Base-by-base conservation (phyloP, 2,888 invertebrate genomes). In the Leptopilina drosophilae region DNA sequence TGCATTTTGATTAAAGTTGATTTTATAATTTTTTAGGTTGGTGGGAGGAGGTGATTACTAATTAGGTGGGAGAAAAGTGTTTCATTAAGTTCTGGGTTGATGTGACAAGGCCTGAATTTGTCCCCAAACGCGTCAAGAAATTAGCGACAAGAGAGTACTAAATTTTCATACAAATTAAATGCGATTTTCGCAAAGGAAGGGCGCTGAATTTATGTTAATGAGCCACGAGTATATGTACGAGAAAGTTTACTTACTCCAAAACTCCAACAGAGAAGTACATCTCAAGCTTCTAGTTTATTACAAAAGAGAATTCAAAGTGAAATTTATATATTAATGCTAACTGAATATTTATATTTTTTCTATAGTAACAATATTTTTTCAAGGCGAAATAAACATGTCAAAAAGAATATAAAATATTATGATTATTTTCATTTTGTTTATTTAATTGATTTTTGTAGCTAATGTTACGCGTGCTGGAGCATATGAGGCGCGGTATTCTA, bases 121-220 rank as follows among this genome's bases (percentile, higher is more conserved):
- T 40, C 73, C 56, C 73, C 73, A 33, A 56, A 73, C 73, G 73
- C 56, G 56, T 73, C 73, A 73, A 73, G 73, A 73, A 73, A 73
- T 73, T 73, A 56, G 73, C 73, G 56, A 73, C 73, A 56, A 73
- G 73, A 73, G 73, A 53, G 73, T 33, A 56, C 73, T 73, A 73
- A 73, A 73, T 73, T 73, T 73, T 73, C 73, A 73, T 73, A 73
- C 73, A 73, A 73, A 73, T 73, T 53, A 73, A 73, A 73, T 56
- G 56, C 56, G 56, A 73, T 73, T 73, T 73, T 49, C 53, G 73
- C 40, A 73, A 73, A 73, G 73, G 73, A 56, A 73, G 56, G 73
- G 73, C 33, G 15, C 56, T 40, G 40, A 73, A 73, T 73, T 73
- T 73, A 73, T 73, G 73, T 56, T 73, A 73, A 73, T 73, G 73